Evolutionary conservation across 2,888 invertebrate genomes (phyloP).

Genomic region (Micoletzkya japonica): DNA sequence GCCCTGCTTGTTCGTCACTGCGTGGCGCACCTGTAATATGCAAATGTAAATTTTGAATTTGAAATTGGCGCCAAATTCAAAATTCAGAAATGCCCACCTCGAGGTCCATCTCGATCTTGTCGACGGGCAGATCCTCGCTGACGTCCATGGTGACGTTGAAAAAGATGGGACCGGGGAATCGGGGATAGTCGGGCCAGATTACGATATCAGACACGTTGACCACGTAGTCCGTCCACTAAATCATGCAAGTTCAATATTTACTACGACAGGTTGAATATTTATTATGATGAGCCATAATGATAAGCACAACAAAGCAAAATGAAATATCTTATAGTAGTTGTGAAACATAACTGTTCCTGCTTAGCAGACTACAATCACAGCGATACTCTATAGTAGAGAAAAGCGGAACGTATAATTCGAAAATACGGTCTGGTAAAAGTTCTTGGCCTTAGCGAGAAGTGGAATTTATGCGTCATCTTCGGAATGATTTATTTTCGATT

Average conservation of each 20-base stretch:
- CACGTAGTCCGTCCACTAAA: constrained; percentile 63
- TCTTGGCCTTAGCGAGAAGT: too few species aligned
- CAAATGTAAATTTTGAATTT: not conserved
- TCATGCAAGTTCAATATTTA: not conserved
- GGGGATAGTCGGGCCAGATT: constrained; percentile 64
- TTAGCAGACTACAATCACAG: too few species aligned
- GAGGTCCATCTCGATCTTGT: constrained; percentile 63
- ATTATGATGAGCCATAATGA: not conserved
- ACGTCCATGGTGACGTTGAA: constrained; percentile 64
- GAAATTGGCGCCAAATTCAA: not conserved
- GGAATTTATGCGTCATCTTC: too few species aligned
- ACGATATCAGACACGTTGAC: constrained; percentile 63
- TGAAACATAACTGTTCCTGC: too few species aligned
- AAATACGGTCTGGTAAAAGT: too few species aligned
- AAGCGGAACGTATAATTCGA: too few species aligned
- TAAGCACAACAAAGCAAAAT: too few species aligned
- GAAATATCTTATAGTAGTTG: too few species aligned
- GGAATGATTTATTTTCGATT: too few species aligned
- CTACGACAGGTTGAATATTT: not conserved
- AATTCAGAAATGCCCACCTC: constrained; percentile 42
- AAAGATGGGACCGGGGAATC: constrained; percentile 64
- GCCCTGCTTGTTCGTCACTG: constrained; percentile 60
- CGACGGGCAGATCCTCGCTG: constrained; percentile 58
- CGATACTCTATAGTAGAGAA: too few species aligned
- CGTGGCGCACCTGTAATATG: constrained; percentile 53